Percentiles rank a stretch among this genome's conserved stretches.
Evolutionary conservation across 2,113 vertebrate species (phyloP).

Genomic region (Camelus dromedarius): DNA sequence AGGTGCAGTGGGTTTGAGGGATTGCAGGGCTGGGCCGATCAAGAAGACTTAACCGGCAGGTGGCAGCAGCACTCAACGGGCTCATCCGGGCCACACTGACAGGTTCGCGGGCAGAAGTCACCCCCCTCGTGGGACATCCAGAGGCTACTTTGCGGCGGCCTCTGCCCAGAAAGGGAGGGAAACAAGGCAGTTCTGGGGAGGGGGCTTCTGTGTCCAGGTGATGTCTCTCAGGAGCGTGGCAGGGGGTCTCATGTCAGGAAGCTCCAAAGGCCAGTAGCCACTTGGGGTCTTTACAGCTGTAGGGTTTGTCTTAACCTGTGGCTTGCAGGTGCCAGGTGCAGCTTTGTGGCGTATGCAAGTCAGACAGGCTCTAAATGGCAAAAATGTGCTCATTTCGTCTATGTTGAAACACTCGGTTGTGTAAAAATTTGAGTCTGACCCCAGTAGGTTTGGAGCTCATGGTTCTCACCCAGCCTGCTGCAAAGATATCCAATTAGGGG

Average conservation of each 20-base stretch:
- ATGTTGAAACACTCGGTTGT: not conserved
- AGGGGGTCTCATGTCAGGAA: not conserved
- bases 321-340: rapidly evolving
- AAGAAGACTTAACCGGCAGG: not conserved
- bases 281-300: rapidly evolving
- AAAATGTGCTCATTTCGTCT: not conserved
- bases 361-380: not conserved
- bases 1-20: rapidly evolving
- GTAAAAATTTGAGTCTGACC: not conserved
- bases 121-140: rapidly evolving
- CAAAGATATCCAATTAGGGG: not conserved
- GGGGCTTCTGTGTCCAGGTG: not conserved
- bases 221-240: not conserved
- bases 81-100: rapidly evolving
- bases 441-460: not conserved
- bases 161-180: rapidly evolving
- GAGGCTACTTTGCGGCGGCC: not conserved
- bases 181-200: no score
- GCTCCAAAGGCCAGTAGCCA: not conserved
- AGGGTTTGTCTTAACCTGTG: not conserved
- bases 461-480: not conserved
- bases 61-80: not conserved
- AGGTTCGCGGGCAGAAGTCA: no score
- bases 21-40: no score
- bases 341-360: not conserved